A percentile compares a stretch with the other conserved stretches of the same genome.
These are phyloP conservation scores for Meloidogyne hapla DNA, from an alignment of 1,140 invertebrate genomes.

Conservation along the genomic window DNA sequence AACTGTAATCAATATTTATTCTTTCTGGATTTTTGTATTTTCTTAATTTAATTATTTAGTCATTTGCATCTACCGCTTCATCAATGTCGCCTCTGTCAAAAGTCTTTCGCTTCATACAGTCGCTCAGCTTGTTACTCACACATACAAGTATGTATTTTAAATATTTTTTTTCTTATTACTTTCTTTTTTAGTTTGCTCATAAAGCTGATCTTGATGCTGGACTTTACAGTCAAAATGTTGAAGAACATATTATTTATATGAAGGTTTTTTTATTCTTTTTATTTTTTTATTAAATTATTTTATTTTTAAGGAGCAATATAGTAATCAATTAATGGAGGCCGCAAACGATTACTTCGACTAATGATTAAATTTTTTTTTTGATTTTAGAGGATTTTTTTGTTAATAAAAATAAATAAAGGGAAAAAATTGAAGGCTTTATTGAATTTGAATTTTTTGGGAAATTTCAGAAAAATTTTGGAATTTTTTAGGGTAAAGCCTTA, in stretches of 20 bases:
- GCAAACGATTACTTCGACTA: constrained; percentile 22
- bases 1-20: no score
- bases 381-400: not conserved
- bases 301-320: constrained; percentile 17
- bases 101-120: constrained; percentile 30
- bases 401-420: not conserved
- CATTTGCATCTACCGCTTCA: constrained; percentile 30
- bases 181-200: constrained; percentile 18
- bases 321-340: constrained; percentile 11
- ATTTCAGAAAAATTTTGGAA: no score
- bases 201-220: constrained; percentile 18
- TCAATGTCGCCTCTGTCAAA: constrained; percentile 24
- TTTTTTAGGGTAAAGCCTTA: no score
- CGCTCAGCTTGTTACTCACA: constrained; percentile 30
- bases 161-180: not conserved
- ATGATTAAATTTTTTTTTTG: not conserved
- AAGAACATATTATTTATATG: constrained; percentile 28
- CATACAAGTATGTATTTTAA: not conserved
- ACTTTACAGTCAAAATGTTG: constrained; percentile 15
- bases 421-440: not conserved
- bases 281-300: not conserved
- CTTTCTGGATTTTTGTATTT: not conserved
- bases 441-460: no score
- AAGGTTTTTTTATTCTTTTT: no score
- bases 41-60: constrained; percentile 11